Evolutionary conservation across 1,140 invertebrate species (phyloP).

Genomic region (Dreissena polymorpha): DNA sequence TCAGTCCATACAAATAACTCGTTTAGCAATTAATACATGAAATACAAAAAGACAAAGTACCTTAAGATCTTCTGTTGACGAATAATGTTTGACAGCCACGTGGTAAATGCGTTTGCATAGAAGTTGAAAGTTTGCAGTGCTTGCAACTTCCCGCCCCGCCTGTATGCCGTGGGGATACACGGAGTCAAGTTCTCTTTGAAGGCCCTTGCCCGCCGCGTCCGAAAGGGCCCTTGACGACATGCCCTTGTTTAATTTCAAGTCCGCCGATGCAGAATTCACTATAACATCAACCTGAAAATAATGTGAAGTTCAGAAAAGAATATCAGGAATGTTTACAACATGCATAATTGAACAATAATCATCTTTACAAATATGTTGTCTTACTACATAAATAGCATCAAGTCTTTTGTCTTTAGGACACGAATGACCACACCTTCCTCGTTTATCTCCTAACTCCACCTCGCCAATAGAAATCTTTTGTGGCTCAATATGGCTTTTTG

Average conservation of each 20-base stretch:
- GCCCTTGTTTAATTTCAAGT: constrained; percentile 62
- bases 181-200: constrained; percentile 61
- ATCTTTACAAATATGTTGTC: no score
- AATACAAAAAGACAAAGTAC: background rate
- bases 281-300: constrained; percentile 67
- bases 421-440: no score
- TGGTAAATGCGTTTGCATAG: constrained; percentile 65
- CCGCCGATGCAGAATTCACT: constrained; percentile 62
- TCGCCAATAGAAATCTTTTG: no score
- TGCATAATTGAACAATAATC: no score
- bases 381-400: no score
- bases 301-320: background rate
- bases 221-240: constrained; percentile 60
- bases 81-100: constrained; percentile 29
- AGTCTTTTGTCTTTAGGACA: no score
- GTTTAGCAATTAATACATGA: background rate
- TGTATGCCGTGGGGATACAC: constrained; percentile 61
- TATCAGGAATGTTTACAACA: no score
- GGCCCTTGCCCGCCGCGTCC: constrained; percentile 52
- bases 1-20: no score
- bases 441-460: no score
- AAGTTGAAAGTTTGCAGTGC: constrained; percentile 59
- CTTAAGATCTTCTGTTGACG: constrained; percentile 10
- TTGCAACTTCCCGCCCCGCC: constrained; percentile 59
- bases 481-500: no score